phyloP scores from a whole-genome alignment of 2,797 vertebrate species.

The Tapera naevia region DNA sequence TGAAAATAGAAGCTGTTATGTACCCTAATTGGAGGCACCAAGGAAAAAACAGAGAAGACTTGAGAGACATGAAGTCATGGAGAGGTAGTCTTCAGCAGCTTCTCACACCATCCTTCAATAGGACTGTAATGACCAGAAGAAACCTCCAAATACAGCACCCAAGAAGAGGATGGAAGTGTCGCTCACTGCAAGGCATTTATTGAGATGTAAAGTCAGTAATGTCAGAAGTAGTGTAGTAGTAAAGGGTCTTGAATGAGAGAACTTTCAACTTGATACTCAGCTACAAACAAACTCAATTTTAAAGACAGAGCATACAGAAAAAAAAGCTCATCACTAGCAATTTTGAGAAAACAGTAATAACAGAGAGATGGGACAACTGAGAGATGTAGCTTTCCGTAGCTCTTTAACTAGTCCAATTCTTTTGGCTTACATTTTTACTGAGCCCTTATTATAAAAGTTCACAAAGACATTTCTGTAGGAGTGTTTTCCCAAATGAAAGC shows the following conservation, averaged over 20 bases:
- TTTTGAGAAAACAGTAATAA: background rate
- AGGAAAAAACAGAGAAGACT: background rate
- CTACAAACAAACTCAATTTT: background rate
- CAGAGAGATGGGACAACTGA: background rate
- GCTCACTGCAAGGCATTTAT: background rate
- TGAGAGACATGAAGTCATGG: fast-evolving
- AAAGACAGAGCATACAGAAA: background rate
- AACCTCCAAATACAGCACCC: background rate
- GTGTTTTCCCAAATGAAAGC: background rate
- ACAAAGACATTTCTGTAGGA: background rate
- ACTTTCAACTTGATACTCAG: background rate
- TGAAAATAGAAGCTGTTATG: fast-evolving
- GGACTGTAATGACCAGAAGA: background rate
- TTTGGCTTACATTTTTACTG: background rate
- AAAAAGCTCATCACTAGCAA: background rate
- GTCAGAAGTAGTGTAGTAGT: background rate
- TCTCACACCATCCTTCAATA: background rate
- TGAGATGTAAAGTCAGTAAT: background rate
- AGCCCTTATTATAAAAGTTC: background rate
- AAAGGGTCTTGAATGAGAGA: background rate
- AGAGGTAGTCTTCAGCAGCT: background rate
- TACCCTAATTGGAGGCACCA: background rate
- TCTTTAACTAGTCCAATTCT: background rate
- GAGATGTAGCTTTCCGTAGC: background rate
- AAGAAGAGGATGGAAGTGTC: background rate